Percentiles rank a stretch among this genome's conserved stretches.
Evolutionary conservation across 2,888 invertebrate species (phyloP).

Genomic region (Scaptomyza caliginosa): DNA sequence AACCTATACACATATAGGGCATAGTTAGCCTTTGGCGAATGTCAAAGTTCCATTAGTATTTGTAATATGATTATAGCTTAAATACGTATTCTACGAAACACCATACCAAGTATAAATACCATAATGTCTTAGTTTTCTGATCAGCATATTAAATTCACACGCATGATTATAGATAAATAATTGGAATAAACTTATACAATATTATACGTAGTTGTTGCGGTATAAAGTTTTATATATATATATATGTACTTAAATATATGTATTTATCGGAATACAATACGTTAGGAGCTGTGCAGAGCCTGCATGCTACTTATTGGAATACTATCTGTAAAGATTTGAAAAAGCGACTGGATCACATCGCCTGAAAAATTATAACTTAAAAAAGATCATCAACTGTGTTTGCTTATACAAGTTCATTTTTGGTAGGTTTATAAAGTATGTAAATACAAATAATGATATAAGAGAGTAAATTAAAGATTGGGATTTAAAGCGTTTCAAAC

Average conservation of each 20-base stretch:
- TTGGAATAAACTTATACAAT: slow-evolving; percentile 32
- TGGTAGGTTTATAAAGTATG: slow-evolving; percentile 1
- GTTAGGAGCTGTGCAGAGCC: slow-evolving; percentile 30
- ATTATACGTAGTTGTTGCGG: slow-evolving; percentile 23
- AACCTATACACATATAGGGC: slow-evolving; percentile 9
- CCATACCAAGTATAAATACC: slow-evolving; percentile 26
- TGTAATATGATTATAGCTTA: slow-evolving; percentile 7
- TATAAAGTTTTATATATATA: slow-evolving; percentile 15
- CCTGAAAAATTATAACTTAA: slow-evolving; percentile 6
- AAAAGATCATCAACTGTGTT: slow-evolving; percentile 7
- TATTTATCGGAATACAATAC: slow-evolving; percentile 26
- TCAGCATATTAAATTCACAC: slow-evolving; percentile 44
- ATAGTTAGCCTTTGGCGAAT: slow-evolving; percentile 43
- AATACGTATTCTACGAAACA: slow-evolving; percentile 18
- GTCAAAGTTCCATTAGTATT: slow-evolving; percentile 18
- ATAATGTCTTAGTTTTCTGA: slow-evolving; percentile 22
- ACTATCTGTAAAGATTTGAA: slow-evolving; percentile 54
- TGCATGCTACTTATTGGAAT: slow-evolving; percentile 53
- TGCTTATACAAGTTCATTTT: slow-evolving; percentile 20
- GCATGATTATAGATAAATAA: slow-evolving; percentile 19
- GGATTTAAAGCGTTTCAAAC: slow-evolving; percentile 39
- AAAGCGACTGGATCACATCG: slow-evolving; percentile 43
- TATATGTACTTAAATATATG: slow-evolving; percentile 18
- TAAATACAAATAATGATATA: slow-evolving; percentile 18
- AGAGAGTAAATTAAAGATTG: slow-evolving; percentile 2